A percentile compares a stretch with the other conserved stretches of the same genome.
Evolutionary conservation across 2,888 invertebrate genomes (phyloP).

Genomic region (Protonemura montana): DNA sequence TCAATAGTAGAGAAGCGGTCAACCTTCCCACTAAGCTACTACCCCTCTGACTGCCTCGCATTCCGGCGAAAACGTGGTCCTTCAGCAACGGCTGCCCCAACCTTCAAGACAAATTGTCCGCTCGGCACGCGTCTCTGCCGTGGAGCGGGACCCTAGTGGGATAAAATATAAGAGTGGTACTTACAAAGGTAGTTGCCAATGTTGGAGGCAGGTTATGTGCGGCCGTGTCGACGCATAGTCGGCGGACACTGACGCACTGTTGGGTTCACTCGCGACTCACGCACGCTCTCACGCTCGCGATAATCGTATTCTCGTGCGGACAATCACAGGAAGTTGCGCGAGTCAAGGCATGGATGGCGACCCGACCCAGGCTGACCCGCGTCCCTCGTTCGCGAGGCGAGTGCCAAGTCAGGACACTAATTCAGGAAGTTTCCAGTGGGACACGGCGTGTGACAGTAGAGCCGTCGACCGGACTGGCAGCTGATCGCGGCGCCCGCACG

Average conservation of each 20-base stretch:
- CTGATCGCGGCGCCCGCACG: too few species aligned
- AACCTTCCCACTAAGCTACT: neutral
- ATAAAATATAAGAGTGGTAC: neutral
- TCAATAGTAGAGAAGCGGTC: too few species aligned
- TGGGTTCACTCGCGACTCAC: neutral
- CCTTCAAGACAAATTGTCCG: neutral
- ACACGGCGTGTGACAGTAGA: too few species aligned
- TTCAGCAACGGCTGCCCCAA: neutral
- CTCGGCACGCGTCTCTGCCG: too few species aligned
- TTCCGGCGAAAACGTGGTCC: neutral
- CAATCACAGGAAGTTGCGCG: neutral
- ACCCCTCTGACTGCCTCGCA: neutral
- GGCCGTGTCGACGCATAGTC: neutral
- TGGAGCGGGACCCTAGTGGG: neutral
- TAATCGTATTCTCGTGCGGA: neutral
- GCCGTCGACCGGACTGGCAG: too few species aligned
- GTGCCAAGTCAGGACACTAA: neutral
- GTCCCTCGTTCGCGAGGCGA: neutral
- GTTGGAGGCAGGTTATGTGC: neutral
- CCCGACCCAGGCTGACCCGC: neutral
- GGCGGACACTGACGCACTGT: neutral
- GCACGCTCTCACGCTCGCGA: neutral
- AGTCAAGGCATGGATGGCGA: neutral
- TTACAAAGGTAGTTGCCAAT: constrained; percentile 7
- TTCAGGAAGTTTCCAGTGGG: too few species aligned